These are phyloP conservation scores for Melanotus villosus DNA, from an alignment of 2,888 invertebrate species.

Conservation along the genomic window DNA sequence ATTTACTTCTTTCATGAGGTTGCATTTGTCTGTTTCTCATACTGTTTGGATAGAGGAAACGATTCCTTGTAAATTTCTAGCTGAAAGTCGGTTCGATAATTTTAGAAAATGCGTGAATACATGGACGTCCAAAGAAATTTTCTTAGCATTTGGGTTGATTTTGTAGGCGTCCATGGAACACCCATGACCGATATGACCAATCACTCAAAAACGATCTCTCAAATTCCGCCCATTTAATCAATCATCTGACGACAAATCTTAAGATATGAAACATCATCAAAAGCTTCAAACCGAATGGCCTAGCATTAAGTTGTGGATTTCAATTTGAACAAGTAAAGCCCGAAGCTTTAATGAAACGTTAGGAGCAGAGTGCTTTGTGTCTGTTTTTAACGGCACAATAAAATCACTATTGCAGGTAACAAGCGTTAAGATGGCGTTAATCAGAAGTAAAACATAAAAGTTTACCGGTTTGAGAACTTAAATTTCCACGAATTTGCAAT, in stretches of 20 bases:
- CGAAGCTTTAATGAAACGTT: slow-evolving; percentile 19
- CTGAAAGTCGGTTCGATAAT: no score
- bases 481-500: slow-evolving; percentile 12
- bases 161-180: no score
- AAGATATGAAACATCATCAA: no score
- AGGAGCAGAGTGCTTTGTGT: slow-evolving; percentile 9
- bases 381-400: slow-evolving; percentile 10
- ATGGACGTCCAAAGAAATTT: no score
- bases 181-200: no score
- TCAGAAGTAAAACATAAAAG: slow-evolving; percentile 7
- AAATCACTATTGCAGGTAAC: slow-evolving; percentile 14
- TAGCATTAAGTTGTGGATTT: slow-evolving; percentile 8
- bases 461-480: not conserved
- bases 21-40: not conserved
- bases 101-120: no score
- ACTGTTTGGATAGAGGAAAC: not conserved
- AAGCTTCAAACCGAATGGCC: not conserved
- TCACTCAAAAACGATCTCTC: no score
- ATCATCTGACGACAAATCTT: no score
- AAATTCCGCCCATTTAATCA: no score
- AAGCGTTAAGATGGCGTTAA: slow-evolving; percentile 10
- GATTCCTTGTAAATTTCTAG: not conserved
- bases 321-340: slow-evolving; percentile 10
- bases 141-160: no score
- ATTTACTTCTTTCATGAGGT: slow-evolving; percentile 11